A percentile compares a stretch with the other conserved stretches of the same genome.
Conservation (phyloP, 2,888 invertebrate species). For the Syrista parreyssii region DNA sequence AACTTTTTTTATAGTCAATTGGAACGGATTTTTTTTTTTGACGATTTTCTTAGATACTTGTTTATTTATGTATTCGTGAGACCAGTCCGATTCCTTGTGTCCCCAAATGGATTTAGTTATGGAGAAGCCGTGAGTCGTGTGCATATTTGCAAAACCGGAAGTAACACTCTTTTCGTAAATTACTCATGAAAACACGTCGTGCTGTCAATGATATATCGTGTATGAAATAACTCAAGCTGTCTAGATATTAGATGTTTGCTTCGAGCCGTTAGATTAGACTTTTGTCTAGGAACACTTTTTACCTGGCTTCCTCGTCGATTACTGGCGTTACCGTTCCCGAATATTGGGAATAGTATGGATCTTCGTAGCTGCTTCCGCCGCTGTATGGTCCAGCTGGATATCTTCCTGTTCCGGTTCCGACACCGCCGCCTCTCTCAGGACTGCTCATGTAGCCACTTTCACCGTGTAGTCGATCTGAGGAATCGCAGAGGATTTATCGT, state of each 20-base stretch:
- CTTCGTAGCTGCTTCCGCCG: constrained; percentile 81
- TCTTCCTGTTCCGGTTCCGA: constrained; percentile 53
- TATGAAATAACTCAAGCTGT: background rate
- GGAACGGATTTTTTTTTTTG: background rate
- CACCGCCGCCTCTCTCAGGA: constrained; percentile 78
- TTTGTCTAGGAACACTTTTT: constrained; percentile 39
- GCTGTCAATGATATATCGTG: background rate
- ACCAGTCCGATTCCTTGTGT: background rate
- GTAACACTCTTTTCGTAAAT: background rate
- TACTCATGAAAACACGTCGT: background rate
- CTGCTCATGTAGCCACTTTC: constrained; percentile 88
- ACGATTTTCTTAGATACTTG: background rate
- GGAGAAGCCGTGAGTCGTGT: background rate
- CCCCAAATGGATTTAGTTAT: background rate
- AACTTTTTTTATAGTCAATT: constrained; percentile 5
- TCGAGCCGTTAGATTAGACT: background rate
- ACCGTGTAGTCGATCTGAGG: constrained; percentile 65
- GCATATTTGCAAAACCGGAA: background rate
- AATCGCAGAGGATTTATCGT: background rate
- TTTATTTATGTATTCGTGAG: background rate
- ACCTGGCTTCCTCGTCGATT: constrained; percentile 91
- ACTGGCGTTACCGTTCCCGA: constrained; percentile 86
- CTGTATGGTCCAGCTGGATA: constrained; percentile 62
- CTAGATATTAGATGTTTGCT: background rate
- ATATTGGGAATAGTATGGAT: constrained; percentile 88